Base-by-base conservation (phyloP, 2,888 invertebrate species). In the Drosophila ezoana region DNA sequence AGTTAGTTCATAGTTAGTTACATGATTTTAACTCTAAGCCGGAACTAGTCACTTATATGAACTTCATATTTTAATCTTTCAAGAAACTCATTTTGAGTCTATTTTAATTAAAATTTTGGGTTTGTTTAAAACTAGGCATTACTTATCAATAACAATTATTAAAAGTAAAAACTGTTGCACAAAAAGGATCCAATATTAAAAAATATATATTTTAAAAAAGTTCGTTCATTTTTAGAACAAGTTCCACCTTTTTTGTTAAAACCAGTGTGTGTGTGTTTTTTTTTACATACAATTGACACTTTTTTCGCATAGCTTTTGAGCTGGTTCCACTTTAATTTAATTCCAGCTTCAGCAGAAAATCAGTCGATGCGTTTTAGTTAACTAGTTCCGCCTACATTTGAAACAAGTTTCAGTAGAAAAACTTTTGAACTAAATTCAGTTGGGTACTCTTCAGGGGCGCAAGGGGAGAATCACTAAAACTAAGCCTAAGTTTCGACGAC, bases 341-440 rank as follows among this genome's bases (percentile, higher is more conserved):
- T 28, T 35, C 23, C 14, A 35, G 11, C 13, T 56, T 3, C 35
- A 56, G 4, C n/a, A 5, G 9, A 4, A 16, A 37, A 49, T 28
- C 28, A 28, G 28, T 28, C 8, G 2, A 16, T 14, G 23, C 28
- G 23, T 43, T 54, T n/a, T 8, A 6, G 4, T 54, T 1, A n/a
- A 4, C 40, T 58, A 40, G 49, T 40, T 40, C 52, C 43, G 53
- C 43, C 59, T 28, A 14, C 14, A 41, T 1, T 37, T 23, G 37
- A n/a, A 56, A 6, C 43, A 10, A 2, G 8, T 41, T 28, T 8
- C 6, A n/a, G 40, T 32, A 11, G 4, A 16, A 16, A 18, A n/a
- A 10, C 5, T 13, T n/a, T 28, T 18, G 1, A 13, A 4, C 40
- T 45, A 23, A 16, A 10, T 16, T 28, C 38, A 28, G 10, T 38